phyloP scores from a whole-genome alignment of 2,888 invertebrate genomes.

The Athalia cordata region DNA sequence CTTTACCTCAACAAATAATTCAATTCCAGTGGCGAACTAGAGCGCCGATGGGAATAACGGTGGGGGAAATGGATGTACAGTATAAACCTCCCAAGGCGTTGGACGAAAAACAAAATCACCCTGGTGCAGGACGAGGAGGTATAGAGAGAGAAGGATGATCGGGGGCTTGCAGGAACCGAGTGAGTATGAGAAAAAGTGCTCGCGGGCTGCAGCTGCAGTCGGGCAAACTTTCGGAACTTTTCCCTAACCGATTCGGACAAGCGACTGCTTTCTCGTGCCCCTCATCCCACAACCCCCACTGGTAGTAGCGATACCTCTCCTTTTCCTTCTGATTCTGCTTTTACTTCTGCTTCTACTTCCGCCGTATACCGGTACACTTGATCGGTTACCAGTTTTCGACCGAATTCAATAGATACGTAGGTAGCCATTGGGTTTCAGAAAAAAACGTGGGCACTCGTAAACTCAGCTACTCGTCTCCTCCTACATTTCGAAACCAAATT shows the following conservation, averaged over 20 bases:
- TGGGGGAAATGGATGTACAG: slow-evolving; percentile 37
- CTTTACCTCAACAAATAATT: slow-evolving; percentile 58
- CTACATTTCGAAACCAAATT: too few species aligned
- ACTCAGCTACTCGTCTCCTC: not conserved
- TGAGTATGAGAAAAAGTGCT: slow-evolving; percentile 36
- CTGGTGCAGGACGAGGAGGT: slow-evolving; percentile 4
- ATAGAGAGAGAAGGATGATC: not conserved
- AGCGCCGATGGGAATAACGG: slow-evolving; percentile 41
- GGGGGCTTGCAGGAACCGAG: not conserved
- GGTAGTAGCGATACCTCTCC: too few species aligned
- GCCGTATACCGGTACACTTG: slow-evolving; percentile 1
- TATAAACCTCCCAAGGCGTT: slow-evolving; percentile 36
- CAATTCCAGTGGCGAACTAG: slow-evolving; percentile 53
- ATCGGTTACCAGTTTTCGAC: slow-evolving; percentile 27
- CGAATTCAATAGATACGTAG: slow-evolving; percentile 20
- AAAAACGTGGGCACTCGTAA: not conserved
- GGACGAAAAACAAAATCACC: slow-evolving; percentile 44
- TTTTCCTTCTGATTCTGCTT: too few species aligned
- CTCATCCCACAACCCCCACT: not conserved
- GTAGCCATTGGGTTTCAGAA: not conserved
- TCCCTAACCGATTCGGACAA: slow-evolving; percentile 37
- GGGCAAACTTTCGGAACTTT: slow-evolving; percentile 38
- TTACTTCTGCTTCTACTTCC: too few species aligned
- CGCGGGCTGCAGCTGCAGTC: slow-evolving; percentile 37
- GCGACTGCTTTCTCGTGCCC: slow-evolving; percentile 25